Evolutionary conservation across 2,888 invertebrate species (phyloP).

Genomic region (Gymnosoma rotundatum): DNA sequence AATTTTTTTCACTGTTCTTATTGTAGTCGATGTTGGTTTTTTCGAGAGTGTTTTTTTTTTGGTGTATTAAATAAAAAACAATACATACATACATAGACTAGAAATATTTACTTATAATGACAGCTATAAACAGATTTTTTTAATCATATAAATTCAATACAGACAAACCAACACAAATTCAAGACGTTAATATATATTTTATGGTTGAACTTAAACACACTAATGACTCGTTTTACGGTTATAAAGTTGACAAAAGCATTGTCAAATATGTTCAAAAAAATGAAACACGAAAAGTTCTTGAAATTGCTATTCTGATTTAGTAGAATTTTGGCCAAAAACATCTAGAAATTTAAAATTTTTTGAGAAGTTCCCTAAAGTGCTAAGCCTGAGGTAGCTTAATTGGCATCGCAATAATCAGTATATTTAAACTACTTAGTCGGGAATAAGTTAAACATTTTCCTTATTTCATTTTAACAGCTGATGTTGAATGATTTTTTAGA

Average conservation of each 20-base stretch:
- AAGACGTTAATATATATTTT: slow-evolving; percentile 16
- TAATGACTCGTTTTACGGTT: not conserved
- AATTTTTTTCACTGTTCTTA: not conserved
- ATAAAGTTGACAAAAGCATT: not conserved
- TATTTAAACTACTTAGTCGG: too few relatives aligned
- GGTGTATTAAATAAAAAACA: slow-evolving; percentile 27
- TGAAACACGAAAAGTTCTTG: too few relatives aligned
- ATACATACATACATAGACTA: slow-evolving; percentile 24
- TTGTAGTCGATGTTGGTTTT: slow-evolving; percentile 2
- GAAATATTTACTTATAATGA: slow-evolving; percentile 29
- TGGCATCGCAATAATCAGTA: too few relatives aligned
- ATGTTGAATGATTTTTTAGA: too few relatives aligned
- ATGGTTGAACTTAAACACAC: not conserved
- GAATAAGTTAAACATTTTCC: too few relatives aligned
- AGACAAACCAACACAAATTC: slow-evolving; percentile 12
- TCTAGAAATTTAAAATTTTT: too few relatives aligned
- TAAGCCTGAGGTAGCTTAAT: too few relatives aligned
- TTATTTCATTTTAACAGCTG: too few relatives aligned
- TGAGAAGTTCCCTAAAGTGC: too few relatives aligned
- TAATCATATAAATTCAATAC: slow-evolving; percentile 37
- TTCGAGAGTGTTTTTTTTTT: slow-evolving; percentile 13
- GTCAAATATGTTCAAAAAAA: too few relatives aligned
- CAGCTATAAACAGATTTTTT: slow-evolving; percentile 23
- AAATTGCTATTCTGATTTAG: too few relatives aligned
- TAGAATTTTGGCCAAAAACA: too few relatives aligned